These are phyloP conservation scores for Athalia rosae DNA, from an alignment of 2,888 invertebrate genomes.

Conservation along the genomic window DNA sequence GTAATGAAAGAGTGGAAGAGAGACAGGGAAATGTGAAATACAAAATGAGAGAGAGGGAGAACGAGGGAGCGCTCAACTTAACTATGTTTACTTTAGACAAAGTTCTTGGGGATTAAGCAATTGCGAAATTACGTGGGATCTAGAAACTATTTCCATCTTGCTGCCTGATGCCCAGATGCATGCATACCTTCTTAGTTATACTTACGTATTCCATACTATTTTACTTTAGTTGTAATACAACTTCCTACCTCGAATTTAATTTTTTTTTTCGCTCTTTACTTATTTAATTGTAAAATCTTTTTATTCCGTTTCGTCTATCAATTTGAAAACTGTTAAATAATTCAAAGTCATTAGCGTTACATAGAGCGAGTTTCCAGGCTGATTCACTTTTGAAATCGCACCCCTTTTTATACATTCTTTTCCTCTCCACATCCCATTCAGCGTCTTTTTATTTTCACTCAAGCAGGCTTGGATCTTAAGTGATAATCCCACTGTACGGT, in stretches of 20 bases:
- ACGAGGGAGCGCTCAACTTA: constrained; percentile 19
- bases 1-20: neutral
- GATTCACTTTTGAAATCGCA: too few relatives aligned
- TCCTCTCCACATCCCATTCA: neutral
- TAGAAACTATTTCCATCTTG: constrained; percentile 23
- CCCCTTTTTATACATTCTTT: neutral
- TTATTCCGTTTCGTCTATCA: neutral
- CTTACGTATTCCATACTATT: neutral
- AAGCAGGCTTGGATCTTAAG: too few relatives aligned
- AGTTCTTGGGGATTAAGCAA: constrained; percentile 40
- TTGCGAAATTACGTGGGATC: constrained; percentile 33
- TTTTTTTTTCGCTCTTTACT: neutral
- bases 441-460: neutral
- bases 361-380: too few relatives aligned
- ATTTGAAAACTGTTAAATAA: too few relatives aligned
- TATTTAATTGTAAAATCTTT: neutral
- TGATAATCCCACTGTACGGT: too few relatives aligned
- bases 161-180: neutral
- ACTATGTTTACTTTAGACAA: constrained; percentile 40
- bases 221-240: neutral
- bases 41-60: neutral
- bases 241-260: neutral
- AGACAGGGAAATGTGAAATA: neutral
- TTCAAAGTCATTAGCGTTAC: too few relatives aligned
- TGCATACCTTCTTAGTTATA: neutral